These are phyloP conservation scores for Clarias fuscus DNA, from an alignment of 2,797 vertebrate genomes.

Conservation along the genomic window DNA sequence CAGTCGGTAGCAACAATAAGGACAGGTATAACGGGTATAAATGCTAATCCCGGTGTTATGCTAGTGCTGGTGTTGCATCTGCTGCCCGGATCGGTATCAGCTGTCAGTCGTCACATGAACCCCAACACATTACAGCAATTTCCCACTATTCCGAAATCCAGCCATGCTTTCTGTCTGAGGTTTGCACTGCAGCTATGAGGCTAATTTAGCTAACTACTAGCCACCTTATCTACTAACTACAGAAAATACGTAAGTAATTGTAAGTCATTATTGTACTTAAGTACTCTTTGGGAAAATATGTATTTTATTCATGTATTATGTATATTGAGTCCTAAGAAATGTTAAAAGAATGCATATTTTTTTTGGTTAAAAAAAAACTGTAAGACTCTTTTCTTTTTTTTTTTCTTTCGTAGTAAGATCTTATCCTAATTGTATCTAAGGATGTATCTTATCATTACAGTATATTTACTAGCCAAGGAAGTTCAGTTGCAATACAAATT, in stretches of 20 bases:
- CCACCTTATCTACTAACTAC: neutral
- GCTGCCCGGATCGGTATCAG: neutral
- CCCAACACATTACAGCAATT: neutral
- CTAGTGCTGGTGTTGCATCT: slow-evolving; percentile 13
- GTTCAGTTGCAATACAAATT: neutral
- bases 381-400: neutral
- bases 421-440: neutral
- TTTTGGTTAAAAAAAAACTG: neutral
- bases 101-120: neutral
- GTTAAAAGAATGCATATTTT: too few species aligned
- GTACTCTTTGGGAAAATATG: neutral
- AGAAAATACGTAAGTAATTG: neutral
- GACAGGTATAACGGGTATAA: neutral
- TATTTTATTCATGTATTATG: neutral
- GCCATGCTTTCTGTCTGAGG: neutral
- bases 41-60: slow-evolving; percentile 1
- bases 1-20: slow-evolving; percentile 25
- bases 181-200: slow-evolving; percentile 13
- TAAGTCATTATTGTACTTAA: neutral
- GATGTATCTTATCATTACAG: too few species aligned
- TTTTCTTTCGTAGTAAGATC: neutral
- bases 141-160: neutral
- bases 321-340: neutral
- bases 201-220: neutral
- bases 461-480: neutral